Evolutionary conservation across 2,797 vertebrate genomes (phyloP).

Genomic region (Pitangus sulphuratus): DNA sequence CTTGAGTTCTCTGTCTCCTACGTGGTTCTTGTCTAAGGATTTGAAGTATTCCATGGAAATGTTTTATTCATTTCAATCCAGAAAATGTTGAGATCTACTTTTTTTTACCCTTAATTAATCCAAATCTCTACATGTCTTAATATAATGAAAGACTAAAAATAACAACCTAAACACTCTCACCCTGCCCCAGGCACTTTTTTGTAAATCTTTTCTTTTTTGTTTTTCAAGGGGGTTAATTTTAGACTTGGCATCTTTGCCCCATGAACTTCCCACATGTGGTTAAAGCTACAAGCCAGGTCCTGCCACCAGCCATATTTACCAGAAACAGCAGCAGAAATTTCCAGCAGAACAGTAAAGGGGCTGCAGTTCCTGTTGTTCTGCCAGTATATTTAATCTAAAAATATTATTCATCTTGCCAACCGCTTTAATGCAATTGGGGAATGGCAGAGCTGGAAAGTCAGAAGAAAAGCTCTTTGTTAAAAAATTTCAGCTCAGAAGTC

Average conservation of each 20-base stretch:
- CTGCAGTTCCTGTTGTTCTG: constrained; percentile 72
- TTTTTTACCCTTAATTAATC: constrained; percentile 15
- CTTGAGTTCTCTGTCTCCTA: neutral
- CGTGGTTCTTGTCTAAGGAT: neutral
- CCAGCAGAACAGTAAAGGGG: constrained; percentile 74
- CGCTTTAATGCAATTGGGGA: constrained; percentile 66
- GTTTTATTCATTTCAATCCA: neutral
- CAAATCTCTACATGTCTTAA: constrained; percentile 37
- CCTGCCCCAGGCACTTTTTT: constrained; percentile 52
- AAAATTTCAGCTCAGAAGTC: constrained; percentile 35
- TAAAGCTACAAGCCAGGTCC: constrained; percentile 75
- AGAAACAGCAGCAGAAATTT: constrained; percentile 76
- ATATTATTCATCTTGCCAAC: constrained; percentile 70
- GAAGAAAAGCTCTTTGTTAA: constrained; percentile 63
- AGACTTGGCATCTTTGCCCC: constrained; percentile 72
- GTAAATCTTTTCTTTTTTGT: neutral
- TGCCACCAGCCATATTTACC: constrained; percentile 76
- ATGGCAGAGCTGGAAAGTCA: constrained; percentile 50
- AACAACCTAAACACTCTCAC: constrained; percentile 40
- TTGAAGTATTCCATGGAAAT: neutral
- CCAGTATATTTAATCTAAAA: constrained; percentile 73
- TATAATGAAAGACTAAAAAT: constrained; percentile 45
- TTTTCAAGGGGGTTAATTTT: constrained; percentile 69
- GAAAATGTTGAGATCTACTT: neutral
- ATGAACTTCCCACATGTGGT: constrained; percentile 76